Evolutionary conservation across 1,140 invertebrate species (phyloP).

Genomic region (Fopius arisanus): DNA sequence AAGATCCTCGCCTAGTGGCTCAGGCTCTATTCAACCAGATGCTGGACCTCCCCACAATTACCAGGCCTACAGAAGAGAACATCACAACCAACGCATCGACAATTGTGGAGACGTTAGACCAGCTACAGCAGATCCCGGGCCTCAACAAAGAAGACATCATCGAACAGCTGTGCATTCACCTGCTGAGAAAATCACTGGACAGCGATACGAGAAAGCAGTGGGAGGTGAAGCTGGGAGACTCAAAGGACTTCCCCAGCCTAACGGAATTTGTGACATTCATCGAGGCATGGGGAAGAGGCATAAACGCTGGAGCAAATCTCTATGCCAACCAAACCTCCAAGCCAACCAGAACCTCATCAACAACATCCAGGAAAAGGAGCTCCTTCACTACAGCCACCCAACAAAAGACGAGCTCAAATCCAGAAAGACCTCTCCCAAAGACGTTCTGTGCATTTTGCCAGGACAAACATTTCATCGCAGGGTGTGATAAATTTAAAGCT

Average conservation of each 20-base stretch:
- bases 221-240: background rate
- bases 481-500: no score
- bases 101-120: background rate
- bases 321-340: no score
- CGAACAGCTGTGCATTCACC: background rate
- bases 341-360: no score
- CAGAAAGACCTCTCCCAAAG: no score
- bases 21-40: background rate
- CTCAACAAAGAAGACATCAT: background rate
- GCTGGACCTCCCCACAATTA: background rate
- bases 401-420: no score
- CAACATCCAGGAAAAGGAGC: no score
- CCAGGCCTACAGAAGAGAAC: background rate
- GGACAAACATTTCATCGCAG: no score
- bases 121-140: background rate
- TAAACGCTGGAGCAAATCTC: background rate
- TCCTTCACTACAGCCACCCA: no score
- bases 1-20: background rate
- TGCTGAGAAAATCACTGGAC: background rate
- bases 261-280: background rate
- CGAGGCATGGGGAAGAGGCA: background rate
- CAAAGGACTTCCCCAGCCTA: background rate
- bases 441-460: no score
- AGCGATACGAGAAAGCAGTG: background rate
- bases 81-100: background rate